Evolutionary conservation across 1,140 invertebrate genomes (phyloP), one percentile per base, ranked within the genome.

Genomic region (Conus ventricosus): DNA sequence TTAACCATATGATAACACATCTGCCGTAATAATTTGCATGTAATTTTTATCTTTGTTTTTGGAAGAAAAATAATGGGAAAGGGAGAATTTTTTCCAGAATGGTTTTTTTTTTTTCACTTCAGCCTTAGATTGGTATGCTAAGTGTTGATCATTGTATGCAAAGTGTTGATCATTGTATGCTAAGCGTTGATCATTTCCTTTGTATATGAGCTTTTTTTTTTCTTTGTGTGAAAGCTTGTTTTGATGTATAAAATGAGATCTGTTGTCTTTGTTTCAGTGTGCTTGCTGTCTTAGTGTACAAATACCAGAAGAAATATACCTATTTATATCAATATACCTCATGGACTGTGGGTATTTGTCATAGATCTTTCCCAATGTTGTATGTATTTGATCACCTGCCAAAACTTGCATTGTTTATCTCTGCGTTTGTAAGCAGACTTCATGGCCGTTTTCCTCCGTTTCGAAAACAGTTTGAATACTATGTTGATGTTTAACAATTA

Each of bases 271-370:
- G 13, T 23, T 20, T 71, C 13, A 20, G 23, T 71, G 6, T 71
- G 67, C 17, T 63, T 63, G 67, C 13, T 71, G 67, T 71, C 20
- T 71, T 71, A 71, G 67, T 71, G 67, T 71, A 71, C 67, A 71
- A 71, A 71, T n/a, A 71, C 20, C 67, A n/a, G 67, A 23, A 71
- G 67, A 71, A 71, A 71, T 20, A 71, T 20, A 71, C 67, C 23
- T 71, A 71, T 71, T 71, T 71, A 71, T 71, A 71, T 63, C 11
- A 71, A 71, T 71, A 71, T 71, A 71, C 67, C 67, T 71, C 67
- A 71, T 23, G 67, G 67, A 23, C 67, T 1, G 20, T 71, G 67
- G 67, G 67, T 71, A 71, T 71, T 20, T 71, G 7, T 71, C 11
- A 60, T 60, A 60, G 57, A 15, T 60, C 8, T 60, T 60, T 60